Conservation (phyloP, 1,140 invertebrate species). For the Mactra quadrangularis region DNA sequence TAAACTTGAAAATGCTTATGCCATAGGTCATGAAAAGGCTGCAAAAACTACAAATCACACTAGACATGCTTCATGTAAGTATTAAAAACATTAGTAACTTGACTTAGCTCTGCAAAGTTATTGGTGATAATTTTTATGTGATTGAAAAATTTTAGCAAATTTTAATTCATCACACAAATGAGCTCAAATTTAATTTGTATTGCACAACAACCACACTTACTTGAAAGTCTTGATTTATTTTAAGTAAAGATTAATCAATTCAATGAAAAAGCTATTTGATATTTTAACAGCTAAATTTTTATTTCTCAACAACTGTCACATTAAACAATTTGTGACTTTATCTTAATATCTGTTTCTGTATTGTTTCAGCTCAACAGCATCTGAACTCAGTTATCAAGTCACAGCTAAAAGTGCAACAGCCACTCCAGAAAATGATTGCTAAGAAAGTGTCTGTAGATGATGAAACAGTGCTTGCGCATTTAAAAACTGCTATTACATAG, state of each 20-base stretch:
- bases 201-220: no score
- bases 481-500: slow-evolving; percentile 24
- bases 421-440: neutral
- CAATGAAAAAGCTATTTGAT: neutral
- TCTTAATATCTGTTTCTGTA: neutral
- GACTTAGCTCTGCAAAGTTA: neutral
- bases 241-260: neutral
- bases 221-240: no score
- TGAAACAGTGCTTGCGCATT: neutral
- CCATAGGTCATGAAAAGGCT: neutral
- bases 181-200: no score
- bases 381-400: neutral
- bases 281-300: neutral
- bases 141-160: neutral
- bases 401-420: slow-evolving; percentile 13
- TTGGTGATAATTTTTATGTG: neutral
- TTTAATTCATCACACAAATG: neutral
- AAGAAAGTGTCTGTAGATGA: slow-evolving; percentile 4
- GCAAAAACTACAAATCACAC: neutral
- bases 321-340: neutral
- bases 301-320: neutral
- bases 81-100: neutral
- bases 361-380: slow-evolving; percentile 27
- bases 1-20: neutral
- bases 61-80: slow-evolving; percentile 4